A percentile compares a stretch with the other conserved stretches of the same genome.
Evolutionary conservation across 2,888 invertebrate species (phyloP).

Genomic region (Polietes domitor): DNA sequence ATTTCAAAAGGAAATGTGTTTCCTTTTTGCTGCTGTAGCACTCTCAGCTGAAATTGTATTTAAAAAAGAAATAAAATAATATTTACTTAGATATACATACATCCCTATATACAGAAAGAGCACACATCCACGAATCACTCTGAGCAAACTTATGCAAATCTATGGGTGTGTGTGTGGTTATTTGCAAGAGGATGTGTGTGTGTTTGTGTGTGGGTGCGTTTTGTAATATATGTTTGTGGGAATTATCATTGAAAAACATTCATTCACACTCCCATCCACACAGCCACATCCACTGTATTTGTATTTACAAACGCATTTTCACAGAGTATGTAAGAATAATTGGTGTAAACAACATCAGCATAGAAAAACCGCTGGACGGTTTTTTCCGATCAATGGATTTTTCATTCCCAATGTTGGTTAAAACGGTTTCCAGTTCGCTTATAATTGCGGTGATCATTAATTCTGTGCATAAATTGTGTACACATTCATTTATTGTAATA

Average conservation of each 20-base stretch:
- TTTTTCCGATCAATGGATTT: no score
- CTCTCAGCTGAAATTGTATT: background rate
- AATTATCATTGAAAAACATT: slow-evolving; percentile 33
- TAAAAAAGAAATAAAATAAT: background rate
- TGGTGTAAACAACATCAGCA: no score
- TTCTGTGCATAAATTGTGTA: no score
- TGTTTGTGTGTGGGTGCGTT: background rate
- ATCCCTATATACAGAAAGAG: no score
- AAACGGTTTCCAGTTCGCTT: no score
- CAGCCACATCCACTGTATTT: background rate
- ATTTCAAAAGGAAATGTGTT: background rate
- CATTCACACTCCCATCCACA: background rate
- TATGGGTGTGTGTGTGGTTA: slow-evolving; percentile 12
- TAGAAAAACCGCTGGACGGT: no score
- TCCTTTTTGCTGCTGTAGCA: background rate
- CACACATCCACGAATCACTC: background rate
- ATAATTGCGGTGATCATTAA: no score
- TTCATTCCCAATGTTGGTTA: no score
- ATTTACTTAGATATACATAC: background rate
- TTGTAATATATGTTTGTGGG: slow-evolving; percentile 38
- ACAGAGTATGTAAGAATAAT: no score
- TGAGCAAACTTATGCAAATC: background rate
- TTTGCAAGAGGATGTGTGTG: background rate
- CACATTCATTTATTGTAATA: no score
- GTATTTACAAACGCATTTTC: no score